These are phyloP conservation scores for Alitta virens DNA, from an alignment of 2,888 invertebrate species.

Conservation along the genomic window DNA sequence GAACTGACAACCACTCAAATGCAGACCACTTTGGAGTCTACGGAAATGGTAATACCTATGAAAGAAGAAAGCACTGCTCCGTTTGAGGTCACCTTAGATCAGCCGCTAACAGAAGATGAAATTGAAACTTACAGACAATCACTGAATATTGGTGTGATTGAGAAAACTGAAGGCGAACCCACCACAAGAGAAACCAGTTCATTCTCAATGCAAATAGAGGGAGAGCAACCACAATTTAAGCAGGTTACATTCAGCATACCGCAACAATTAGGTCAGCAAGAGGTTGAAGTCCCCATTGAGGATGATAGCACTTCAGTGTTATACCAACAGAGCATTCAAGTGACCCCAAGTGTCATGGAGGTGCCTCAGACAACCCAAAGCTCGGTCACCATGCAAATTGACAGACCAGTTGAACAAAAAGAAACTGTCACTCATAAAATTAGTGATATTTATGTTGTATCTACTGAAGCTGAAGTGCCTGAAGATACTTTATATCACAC, in stretches of 20 bases:
- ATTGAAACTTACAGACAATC: neutral
- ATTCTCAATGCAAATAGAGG: slow-evolving; percentile 21
- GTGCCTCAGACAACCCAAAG: no score
- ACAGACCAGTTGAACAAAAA: neutral
- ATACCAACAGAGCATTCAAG: no score
- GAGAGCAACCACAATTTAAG: slow-evolving; percentile 26
- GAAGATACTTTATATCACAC: neutral
- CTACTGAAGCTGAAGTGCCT: neutral
- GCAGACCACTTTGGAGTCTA: neutral
- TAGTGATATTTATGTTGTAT: neutral
- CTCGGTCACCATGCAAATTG: neutral
- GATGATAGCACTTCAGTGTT: no score
- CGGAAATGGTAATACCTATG: neutral
- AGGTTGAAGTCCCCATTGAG: no score
- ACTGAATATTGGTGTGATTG: neutral
- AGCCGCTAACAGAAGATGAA: no score
- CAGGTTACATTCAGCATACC: neutral
- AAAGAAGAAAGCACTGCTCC: neutral
- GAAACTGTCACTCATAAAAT: neutral
- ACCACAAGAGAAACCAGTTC: slow-evolving; percentile 1
- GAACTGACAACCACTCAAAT: neutral
- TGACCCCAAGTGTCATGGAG: no score
- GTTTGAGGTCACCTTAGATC: no score
- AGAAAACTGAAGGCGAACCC: neutral
- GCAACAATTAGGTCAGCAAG: no score